Evolutionary conservation across 1,140 invertebrate genomes (phyloP), one percentile per base, ranked within the genome.

Genomic region (Fopius arisanus): DNA sequence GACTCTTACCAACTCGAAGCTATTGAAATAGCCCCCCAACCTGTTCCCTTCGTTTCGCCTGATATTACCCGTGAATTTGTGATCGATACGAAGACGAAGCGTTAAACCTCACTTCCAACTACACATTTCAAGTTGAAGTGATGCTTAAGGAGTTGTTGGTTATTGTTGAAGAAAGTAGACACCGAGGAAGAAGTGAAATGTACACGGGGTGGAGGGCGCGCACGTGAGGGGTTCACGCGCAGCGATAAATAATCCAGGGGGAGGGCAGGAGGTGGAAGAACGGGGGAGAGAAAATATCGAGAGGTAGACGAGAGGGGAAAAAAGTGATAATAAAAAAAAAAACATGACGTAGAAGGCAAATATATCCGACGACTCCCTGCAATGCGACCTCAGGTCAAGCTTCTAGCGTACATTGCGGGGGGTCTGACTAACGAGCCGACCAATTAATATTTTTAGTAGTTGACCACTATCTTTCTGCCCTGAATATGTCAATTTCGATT

Each of bases 391-490:
- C 79, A 76, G 69, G 79, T 69, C 70, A 67, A 88, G 85, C 86
- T 86, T 80, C 82, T 83, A 81, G 82, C 78, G 75, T 79, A 77
- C 82, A 70, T 85, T 76, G 79, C 84, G 81, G 86, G 86, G 86
- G 85, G 85, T 81, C 74, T 79, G 77, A 84, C 85, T 87, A 88
- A 88, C 86, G 86, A 88, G 86, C 83, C 77, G 78, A 70, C 84
- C 84, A 86, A 88, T 87, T 86, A 87, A 87, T 82, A 87, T 88
- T 88, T 88, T 87, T 87, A 87, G 86, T 84, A 86, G 83, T 83
- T 59, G 65, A 5, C 31, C n/a, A 31, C 59, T 21, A 37, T 51
- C 33, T 65, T 54, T 62, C 12, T 54, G 31, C 33, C 14, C 28
- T 67, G 28, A 65, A 63, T 69, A 19, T 40, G 37, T 37, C 21